Evolutionary conservation across 2,888 invertebrate genomes (phyloP).

Genomic region (Parthenolecanium corni): DNA sequence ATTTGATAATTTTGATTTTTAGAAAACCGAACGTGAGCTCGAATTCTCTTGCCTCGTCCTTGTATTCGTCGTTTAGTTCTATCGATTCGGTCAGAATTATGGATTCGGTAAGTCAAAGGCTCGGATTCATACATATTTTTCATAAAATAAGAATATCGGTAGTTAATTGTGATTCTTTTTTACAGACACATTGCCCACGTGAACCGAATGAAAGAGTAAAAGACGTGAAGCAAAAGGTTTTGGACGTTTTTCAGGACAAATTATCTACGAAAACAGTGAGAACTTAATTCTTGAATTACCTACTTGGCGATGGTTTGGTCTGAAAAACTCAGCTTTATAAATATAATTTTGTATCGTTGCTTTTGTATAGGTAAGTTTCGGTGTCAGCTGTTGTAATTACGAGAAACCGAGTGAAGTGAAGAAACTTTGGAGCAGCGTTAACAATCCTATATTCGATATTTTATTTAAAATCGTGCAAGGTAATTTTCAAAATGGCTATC

Average conservation of each 20-base stretch:
- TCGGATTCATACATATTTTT: background rate
- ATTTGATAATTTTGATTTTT: background rate
- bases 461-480: conserved; percentile 34
- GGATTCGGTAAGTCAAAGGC: background rate
- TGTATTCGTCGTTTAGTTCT: background rate
- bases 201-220: conserved; percentile 28
- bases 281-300: background rate
- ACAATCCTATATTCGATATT: conserved; percentile 37
- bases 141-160: background rate
- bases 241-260: conserved; percentile 31
- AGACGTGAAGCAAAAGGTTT: conserved; percentile 31
- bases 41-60: background rate
- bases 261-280: conserved; percentile 31
- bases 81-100: background rate
- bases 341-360: background rate
- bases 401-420: conserved; percentile 36
- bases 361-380: conserved; percentile 32
- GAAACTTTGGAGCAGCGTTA: conserved; percentile 38
- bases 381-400: conserved; percentile 34
- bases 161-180: background rate
- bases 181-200: background rate
- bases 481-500: conserved; percentile 18
- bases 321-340: background rate
- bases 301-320: background rate
- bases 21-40: background rate